Percentiles rank a stretch among this genome's conserved stretches.
Conservation (phyloP, 2,113 vertebrate genomes). For the Nothobranchius furzeri region DNA sequence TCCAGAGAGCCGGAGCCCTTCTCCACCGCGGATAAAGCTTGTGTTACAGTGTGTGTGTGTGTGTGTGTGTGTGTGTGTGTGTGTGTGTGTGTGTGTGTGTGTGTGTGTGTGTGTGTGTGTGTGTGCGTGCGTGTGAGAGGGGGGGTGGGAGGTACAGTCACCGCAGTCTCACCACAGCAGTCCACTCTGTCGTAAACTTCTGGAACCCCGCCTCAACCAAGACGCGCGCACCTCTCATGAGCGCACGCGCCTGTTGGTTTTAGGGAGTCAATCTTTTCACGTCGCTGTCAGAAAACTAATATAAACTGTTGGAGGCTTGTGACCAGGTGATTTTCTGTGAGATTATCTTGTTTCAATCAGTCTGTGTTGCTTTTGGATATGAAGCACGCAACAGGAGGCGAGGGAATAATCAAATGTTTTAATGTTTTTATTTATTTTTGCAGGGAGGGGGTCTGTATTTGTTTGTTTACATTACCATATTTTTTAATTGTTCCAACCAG, state of each 20-base stretch:
- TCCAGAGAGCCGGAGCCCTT: slow-evolving; percentile 70
- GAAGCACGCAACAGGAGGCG: no score
- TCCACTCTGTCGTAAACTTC: slow-evolving; percentile 41
- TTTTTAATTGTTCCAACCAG: no score
- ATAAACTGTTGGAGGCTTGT: neutral
- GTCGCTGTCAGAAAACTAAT: neutral
- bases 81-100: slow-evolving; percentile 31
- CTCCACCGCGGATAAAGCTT: slow-evolving; percentile 79
- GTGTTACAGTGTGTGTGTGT: slow-evolving; percentile 66
- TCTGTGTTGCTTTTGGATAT: neutral
- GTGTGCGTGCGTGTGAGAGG: neutral
- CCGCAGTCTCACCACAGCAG: slow-evolving; percentile 59
- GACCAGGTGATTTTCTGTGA: neutral
- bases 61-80: slow-evolving; percentile 25
- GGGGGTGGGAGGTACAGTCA: slow-evolving; percentile 30
- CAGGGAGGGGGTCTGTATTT: no score
- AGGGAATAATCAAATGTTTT: no score
- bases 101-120: slow-evolving; percentile 15
- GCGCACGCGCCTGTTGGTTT: neutral
- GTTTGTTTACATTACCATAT: no score
- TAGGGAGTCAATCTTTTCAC: neutral
- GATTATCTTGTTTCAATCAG: neutral
- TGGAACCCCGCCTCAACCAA: neutral
- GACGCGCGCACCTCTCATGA: neutral
- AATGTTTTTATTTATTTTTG: no score